These are phyloP conservation scores for Megatriorchis doriae DNA, from an alignment of 2,113 vertebrate species.

Conservation along the genomic window DNA sequence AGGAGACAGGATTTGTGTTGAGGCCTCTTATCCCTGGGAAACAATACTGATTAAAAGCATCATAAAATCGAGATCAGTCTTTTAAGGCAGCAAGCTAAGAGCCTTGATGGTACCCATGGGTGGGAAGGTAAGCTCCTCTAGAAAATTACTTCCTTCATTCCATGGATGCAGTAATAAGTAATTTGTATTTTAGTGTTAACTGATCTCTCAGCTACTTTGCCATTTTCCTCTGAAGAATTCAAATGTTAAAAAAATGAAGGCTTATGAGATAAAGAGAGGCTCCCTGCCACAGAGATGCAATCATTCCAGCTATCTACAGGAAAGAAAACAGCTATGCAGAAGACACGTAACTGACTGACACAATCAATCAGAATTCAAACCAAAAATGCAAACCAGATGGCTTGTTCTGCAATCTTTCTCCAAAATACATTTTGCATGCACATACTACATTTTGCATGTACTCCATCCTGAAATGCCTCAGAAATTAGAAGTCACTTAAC, in stretches of 20 bases:
- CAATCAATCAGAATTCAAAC: not conserved
- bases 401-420: not conserved
- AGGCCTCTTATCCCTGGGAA: conserved; percentile 25
- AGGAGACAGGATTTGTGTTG: not conserved
- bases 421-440: not conserved
- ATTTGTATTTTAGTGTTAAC: not conserved
- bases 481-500: not conserved
- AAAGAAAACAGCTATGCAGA: not conserved
- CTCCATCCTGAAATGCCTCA: not conserved
- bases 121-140: not conserved
- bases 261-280: not conserved
- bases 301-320: not conserved
- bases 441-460: not conserved
- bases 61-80: conserved; percentile 44
- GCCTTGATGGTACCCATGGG: not conserved
- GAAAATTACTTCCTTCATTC: not conserved
- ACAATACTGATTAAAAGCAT: conserved; percentile 38
- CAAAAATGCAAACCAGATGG: not conserved
- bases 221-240: not conserved
- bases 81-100: conserved; percentile 3
- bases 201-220: not conserved
- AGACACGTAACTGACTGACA: not conserved
- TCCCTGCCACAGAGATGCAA: not conserved
- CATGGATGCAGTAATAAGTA: not conserved
- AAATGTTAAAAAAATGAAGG: not conserved